These are phyloP conservation scores for Galeopterus variegatus DNA, from an alignment of 2,113 vertebrate genomes.

Conservation along the genomic window DNA sequence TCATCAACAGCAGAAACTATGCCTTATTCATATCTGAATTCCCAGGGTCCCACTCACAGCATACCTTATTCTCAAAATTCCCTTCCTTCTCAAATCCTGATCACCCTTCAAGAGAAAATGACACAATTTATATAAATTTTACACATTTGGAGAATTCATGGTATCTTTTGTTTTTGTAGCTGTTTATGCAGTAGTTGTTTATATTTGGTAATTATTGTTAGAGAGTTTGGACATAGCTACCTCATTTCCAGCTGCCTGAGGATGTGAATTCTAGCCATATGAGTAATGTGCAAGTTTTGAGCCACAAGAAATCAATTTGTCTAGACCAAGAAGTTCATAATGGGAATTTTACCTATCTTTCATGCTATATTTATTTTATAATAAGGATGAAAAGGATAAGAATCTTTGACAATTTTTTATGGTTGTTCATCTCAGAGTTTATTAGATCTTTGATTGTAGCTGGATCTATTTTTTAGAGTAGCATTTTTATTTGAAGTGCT, in stretches of 20 bases:
- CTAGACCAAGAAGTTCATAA: conserved; percentile 19
- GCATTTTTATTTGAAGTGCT: neutral
- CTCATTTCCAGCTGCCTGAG: conserved; percentile 37
- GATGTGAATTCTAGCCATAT: conserved; percentile 12
- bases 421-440: neutral
- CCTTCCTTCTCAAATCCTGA: neutral
- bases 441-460: neutral
- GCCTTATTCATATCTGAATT: neutral
- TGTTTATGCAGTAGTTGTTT: conserved; percentile 27
- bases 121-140: neutral
- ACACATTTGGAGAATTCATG: neutral
- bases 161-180: conserved; percentile 27
- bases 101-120: conserved; percentile 5
- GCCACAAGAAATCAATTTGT: conserved; percentile 59
- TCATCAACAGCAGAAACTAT: neutral
- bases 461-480: neutral
- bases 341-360: conserved; percentile 7
- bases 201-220: conserved; percentile 58
- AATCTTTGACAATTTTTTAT: conserved; percentile 1
- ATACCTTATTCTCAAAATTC: neutral
- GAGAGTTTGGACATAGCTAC: neutral
- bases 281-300: neutral
- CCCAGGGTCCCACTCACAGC: neutral
- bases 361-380: conserved; percentile 38
- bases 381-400: neutral